Evolutionary conservation across 2,113 vertebrate species (phyloP), one percentile per base, ranked within the genome.

Genomic region (Brachionichthys hirsutus): DNA sequence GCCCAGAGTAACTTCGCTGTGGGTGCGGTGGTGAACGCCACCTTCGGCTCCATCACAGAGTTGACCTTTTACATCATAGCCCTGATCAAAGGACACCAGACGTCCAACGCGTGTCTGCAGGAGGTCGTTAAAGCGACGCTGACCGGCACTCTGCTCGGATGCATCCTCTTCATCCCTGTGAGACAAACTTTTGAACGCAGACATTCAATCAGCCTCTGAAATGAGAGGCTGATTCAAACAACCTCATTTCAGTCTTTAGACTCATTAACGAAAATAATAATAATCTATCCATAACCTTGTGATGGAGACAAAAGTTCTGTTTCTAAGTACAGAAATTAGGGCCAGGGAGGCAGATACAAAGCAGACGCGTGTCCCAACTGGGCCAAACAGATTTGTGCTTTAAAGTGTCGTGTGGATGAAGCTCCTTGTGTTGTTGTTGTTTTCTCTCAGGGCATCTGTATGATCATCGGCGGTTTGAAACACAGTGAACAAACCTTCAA

Each of bases 41-140:
- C 91, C 0, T 95, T 95, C 0, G 94, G 94, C 52, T 95, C 94
- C 64, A 93, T 95, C 87, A 94, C 92, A 0, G 94, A 96, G 81
- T 74, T 95, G 68, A 95, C 93, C 46, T 95, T 96, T 87, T 95
- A 95, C 88, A 95, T 96, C 89, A 94, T 92, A 0, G 94, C 94
- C 0, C 88, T 96, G 73, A 83, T 95, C 75, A 92, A 90, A 66
- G 93, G 93, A 52, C 90, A 91, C 1, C 81, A 70, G 0, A 87
- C 90, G 20, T 85, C 74, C 57, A 93, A 90, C 71, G 81, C 69
- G 18, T 95, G 95, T 85, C 92, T 94, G 0, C 92, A 94, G 3
- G 95, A 94, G 77, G 86, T 95, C 0, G 94, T 94, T 4, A 95
- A 95, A 77, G 90, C 92, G 0, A 94, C 94, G 0, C 16, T 95